Conservation (phyloP, 2,797 vertebrate genomes). For the Pangasius macronema region DNA sequence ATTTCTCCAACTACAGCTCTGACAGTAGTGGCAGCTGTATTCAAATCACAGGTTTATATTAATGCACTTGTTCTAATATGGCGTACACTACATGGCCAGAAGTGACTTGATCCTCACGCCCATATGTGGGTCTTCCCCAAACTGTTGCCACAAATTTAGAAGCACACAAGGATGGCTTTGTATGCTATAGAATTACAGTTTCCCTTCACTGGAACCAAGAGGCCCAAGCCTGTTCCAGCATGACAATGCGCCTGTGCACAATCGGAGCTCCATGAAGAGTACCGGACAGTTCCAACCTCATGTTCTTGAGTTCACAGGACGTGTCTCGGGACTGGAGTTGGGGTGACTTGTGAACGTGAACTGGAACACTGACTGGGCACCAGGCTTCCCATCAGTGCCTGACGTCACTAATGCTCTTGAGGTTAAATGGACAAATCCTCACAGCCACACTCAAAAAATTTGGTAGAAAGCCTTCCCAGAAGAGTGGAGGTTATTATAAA, state of each 20-base stretch:
- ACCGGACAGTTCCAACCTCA: no score
- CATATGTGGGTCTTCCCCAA: no score
- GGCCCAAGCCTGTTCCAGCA: not conserved
- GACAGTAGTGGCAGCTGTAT: not conserved
- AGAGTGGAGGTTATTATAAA: not conserved
- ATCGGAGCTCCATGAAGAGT: no score
- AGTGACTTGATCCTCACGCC: not conserved
- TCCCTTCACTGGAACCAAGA: no score
- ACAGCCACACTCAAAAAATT: not conserved
- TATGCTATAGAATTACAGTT: no score
- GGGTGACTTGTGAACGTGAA: no score
- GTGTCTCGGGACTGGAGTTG: no score
- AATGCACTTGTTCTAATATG: not conserved
- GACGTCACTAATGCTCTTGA: not conserved
- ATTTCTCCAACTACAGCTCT: not conserved
- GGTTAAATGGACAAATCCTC: not conserved
- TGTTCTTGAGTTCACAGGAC: no score
- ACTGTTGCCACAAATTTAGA: not conserved
- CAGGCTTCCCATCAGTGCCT: not conserved
- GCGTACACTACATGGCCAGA: not conserved
- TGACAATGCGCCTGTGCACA: no score
- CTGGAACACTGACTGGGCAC: not conserved
- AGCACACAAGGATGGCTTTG: no score
- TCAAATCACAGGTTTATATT: no score
- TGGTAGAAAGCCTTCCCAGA: not conserved